Evolutionary conservation across 1,140 invertebrate species (phyloP).

Genomic region (Patella vulgata): DNA sequence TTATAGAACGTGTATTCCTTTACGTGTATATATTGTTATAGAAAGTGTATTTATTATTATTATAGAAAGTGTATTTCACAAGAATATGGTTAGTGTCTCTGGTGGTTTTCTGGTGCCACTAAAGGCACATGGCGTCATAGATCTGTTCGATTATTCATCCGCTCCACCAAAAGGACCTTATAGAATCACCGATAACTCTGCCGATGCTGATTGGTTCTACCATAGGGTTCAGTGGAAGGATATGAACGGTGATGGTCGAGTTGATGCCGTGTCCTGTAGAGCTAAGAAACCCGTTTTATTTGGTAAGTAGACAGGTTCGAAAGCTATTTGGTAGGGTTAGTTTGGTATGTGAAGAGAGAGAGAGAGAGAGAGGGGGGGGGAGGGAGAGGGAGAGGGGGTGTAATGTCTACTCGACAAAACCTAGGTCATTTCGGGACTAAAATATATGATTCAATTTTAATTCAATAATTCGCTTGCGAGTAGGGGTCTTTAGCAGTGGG

Average conservation of each 20-base stretch:
- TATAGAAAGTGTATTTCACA: conserved; percentile 41
- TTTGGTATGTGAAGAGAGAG: too few relatives aligned
- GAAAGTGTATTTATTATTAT: too few relatives aligned
- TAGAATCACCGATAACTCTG: conserved; percentile 52
- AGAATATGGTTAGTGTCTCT: conserved; percentile 36
- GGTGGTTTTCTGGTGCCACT: conserved; percentile 66
- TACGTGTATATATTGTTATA: too few relatives aligned
- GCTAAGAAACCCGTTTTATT: conserved; percentile 40
- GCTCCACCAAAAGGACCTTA: conserved; percentile 45
- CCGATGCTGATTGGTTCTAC: conserved; percentile 62
- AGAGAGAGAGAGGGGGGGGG: too few relatives aligned
- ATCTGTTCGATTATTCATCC: conserved; percentile 58
- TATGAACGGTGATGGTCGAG: conserved; percentile 66
- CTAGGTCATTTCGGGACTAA: too few relatives aligned
- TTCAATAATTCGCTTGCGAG: too few relatives aligned
- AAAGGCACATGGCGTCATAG: conserved; percentile 63
- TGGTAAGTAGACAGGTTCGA: neutral
- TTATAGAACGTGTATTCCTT: too few relatives aligned
- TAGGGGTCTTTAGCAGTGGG: too few relatives aligned
- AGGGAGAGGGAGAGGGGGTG: too few relatives aligned
- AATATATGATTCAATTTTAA: too few relatives aligned
- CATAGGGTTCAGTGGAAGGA: conserved; percentile 68
- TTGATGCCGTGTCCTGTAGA: conserved; percentile 65
- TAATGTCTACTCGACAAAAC: too few relatives aligned
- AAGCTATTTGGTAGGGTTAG: too few relatives aligned